Conservation (phyloP, 2,888 invertebrate species). For the Branchipolynoe longqiensis region DNA sequence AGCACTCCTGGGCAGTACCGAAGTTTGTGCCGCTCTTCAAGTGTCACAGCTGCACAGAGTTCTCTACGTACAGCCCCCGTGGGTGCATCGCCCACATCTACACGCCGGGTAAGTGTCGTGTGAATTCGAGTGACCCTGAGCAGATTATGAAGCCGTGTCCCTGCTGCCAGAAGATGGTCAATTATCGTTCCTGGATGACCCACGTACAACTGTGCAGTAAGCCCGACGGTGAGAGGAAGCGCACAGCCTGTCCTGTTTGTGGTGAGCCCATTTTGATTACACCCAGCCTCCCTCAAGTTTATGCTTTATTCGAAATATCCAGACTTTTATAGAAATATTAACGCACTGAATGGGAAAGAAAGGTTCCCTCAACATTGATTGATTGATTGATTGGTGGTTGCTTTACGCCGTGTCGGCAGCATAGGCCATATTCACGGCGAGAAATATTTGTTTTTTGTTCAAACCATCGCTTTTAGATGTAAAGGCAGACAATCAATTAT, state of each 20-base stretch:
- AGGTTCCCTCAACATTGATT: no score
- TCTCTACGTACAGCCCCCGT: slow-evolving; percentile 2
- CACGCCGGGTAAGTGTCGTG: slow-evolving; percentile 25
- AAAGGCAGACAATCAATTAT: no score
- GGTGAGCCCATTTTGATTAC: not conserved
- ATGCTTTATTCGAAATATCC: no score
- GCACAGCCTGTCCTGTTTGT: slow-evolving; percentile 10
- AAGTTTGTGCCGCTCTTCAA: not conserved
- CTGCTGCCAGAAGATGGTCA: slow-evolving; percentile 24
- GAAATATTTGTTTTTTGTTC: no score
- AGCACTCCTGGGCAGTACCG: not conserved
- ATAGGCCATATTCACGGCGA: no score
- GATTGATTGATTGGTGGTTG: no score
- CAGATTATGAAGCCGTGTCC: slow-evolving; percentile 3
- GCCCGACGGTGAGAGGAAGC: slow-evolving; percentile 9
- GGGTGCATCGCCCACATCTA: slow-evolving; percentile 20
- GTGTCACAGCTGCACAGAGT: not conserved
- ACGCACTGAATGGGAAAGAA: no score
- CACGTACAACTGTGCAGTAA: slow-evolving; percentile 30
- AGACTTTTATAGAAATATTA: no score
- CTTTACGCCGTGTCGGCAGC: no score
- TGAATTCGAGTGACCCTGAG: not conserved
- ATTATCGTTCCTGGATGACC: not conserved
- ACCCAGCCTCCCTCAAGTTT: no score
- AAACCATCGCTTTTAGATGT: no score